phyloP scores from a whole-genome alignment of 2,113 vertebrate species.

The Colistium nudipinnis region DNA sequence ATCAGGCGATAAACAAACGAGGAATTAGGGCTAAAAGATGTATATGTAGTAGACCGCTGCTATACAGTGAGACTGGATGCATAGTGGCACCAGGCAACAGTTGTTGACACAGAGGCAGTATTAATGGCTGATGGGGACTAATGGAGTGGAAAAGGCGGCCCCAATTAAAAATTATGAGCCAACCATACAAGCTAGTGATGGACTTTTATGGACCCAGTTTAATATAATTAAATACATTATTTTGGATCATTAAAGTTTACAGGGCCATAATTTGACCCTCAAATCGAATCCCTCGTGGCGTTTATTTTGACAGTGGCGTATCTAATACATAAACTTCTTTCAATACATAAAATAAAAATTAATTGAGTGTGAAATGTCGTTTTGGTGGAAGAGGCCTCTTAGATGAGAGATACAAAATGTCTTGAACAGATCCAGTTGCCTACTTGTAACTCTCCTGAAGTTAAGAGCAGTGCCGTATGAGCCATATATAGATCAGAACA shows the following conservation, averaged over 20 bases:
- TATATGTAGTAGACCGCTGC: not conserved
- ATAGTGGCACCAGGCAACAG: constrained; percentile 11
- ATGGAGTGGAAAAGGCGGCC: constrained; percentile 29
- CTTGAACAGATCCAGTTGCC: too few relatives aligned
- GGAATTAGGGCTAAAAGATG: not conserved
- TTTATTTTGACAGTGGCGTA: not conserved
- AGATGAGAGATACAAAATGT: too few relatives aligned
- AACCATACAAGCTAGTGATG: constrained; percentile 1
- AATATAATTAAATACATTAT: not conserved
- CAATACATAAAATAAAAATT: not conserved
- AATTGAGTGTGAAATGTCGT: not conserved
- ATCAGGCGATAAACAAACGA: not conserved
- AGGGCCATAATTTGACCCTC: not conserved
- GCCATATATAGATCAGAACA: not conserved
- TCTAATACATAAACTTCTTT: not conserved
- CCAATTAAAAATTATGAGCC: constrained; percentile 44
- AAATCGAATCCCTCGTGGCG: not conserved
- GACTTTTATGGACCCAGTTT: constrained; percentile 1
- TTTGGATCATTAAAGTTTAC: constrained; percentile 21
- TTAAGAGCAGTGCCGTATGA: too few relatives aligned
- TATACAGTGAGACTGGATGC: not conserved
- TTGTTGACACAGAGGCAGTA: constrained; percentile 33
- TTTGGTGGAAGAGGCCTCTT: too few relatives aligned
- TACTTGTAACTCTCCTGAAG: too few relatives aligned
- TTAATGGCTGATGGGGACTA: constrained; percentile 23